phyloP scores from a whole-genome alignment of 1,140 invertebrate genomes.

The Drosophila tristis region DNA sequence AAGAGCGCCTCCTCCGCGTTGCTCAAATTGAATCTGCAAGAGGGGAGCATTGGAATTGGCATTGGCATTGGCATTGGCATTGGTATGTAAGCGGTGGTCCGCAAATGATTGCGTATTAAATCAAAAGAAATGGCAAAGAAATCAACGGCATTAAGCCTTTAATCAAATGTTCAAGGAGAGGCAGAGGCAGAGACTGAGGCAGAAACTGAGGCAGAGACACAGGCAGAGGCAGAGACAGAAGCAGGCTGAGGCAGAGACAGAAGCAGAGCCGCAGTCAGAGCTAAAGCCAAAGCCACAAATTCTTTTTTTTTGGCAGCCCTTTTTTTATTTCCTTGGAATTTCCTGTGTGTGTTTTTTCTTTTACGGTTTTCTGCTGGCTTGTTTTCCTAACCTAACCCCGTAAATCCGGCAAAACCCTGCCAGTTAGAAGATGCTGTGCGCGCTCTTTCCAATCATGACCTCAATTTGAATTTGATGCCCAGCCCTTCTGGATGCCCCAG shows the following conservation, averaged over 20 bases:
- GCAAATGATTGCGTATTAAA: conserved; percentile 64
- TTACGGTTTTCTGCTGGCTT: conserved; percentile 40
- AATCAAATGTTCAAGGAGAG: conserved; percentile 59
- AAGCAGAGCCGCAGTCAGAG: conserved; percentile 12
- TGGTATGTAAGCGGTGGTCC: not conserved
- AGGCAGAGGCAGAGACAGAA: conserved; percentile 7
- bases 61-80: conserved; percentile 8
- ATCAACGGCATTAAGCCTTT: conserved; percentile 71
- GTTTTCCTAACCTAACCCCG: conserved; percentile 33
- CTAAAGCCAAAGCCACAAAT: conserved; percentile 45
- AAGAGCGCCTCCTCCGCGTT: conserved; percentile 82
- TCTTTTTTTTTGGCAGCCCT: conserved; percentile 53
- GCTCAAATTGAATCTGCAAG: conserved; percentile 78
- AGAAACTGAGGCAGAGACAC: too few species aligned
- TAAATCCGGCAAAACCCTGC: not conserved
- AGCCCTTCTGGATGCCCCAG: conserved; percentile 28
- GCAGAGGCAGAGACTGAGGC: not conserved
- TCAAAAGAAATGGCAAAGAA: conserved; percentile 59
- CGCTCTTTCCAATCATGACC: conserved; percentile 73
- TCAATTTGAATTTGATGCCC: conserved; percentile 83
- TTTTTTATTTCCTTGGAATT: conserved; percentile 45
- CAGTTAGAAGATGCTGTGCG: conserved; percentile 21
- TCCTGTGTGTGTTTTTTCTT: not conserved
- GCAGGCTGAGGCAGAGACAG: too few species aligned
- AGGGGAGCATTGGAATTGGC: conserved; percentile 5